phyloP scores from a whole-genome alignment of 2,113 vertebrate species.

The Nesoenas mayeri region DNA sequence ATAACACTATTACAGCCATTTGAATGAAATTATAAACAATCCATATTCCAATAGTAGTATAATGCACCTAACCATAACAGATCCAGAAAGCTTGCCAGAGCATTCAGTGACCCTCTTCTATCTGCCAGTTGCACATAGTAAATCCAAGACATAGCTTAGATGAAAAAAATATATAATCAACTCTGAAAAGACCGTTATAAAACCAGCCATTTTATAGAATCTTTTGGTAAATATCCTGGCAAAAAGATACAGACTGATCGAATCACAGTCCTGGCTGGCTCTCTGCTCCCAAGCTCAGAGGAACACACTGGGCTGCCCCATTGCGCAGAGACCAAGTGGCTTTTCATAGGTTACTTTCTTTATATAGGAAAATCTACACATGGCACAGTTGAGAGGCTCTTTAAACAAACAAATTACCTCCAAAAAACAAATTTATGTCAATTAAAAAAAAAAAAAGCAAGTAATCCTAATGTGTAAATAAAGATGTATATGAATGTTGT shows the following conservation, averaged over 20 bases:
- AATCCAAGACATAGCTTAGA: neutral
- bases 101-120: neutral
- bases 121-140: neutral
- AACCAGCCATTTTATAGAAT: neutral
- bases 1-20: neutral
- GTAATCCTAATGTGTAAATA: neutral
- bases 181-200: neutral
- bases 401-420: neutral
- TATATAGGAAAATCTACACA: neutral
- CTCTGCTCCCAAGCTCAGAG: neutral
- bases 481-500: neutral
- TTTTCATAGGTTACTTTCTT: neutral
- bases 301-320: neutral
- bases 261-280: neutral
- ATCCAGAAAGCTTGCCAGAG: neutral
- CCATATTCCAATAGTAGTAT: neutral
- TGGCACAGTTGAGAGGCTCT: rapidly evolving
- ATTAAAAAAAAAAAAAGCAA: neutral
- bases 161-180: neutral
- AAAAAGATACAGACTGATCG: neutral
- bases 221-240: neutral
- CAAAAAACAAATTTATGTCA: neutral
- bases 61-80: neutral
- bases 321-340: neutral
- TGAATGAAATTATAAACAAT: neutral